A percentile compares a stretch with the other conserved stretches of the same genome.
Evolutionary conservation across 2,888 invertebrate species (phyloP).

Genomic region (Diadegma fenestrale): DNA sequence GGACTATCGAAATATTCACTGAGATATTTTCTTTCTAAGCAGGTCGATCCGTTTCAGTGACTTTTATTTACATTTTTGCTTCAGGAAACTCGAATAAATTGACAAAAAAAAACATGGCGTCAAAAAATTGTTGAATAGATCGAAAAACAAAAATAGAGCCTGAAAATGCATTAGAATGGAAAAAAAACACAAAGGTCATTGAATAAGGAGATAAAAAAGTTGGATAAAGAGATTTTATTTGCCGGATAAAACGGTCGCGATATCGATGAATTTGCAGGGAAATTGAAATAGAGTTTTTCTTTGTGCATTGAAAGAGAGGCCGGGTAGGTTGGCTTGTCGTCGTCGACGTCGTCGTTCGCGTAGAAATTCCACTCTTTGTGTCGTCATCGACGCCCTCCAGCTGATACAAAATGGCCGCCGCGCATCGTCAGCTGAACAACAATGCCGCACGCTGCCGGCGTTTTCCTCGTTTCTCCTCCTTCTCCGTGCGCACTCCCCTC

Average conservation of each 20-base stretch:
- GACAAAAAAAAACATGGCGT: background rate
- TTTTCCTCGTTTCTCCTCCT: conserved; percentile 20
- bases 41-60: background rate
- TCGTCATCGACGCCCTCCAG: conserved; percentile 73
- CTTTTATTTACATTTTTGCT: background rate
- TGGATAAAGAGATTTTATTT: background rate
- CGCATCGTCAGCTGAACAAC: conserved; percentile 66
- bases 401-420: conserved; percentile 71
- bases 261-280: background rate
- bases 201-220: background rate
- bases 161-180: background rate
- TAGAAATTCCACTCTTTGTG: conserved; percentile 65
- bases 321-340: conserved; percentile 31
- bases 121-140: background rate
- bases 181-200: background rate
- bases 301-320: conserved; percentile 52
- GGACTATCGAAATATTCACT: background rate
- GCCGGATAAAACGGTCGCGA: background rate
- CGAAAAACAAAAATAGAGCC: background rate
- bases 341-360: conserved; percentile 21
- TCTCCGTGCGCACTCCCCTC: background rate
- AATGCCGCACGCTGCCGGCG: conserved; percentile 58
- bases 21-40: background rate
- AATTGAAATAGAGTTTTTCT: conserved; percentile 42
- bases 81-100: background rate